phyloP scores from a whole-genome alignment of 2,797 vertebrate species.

The Amblyopsis hoosieri region DNA sequence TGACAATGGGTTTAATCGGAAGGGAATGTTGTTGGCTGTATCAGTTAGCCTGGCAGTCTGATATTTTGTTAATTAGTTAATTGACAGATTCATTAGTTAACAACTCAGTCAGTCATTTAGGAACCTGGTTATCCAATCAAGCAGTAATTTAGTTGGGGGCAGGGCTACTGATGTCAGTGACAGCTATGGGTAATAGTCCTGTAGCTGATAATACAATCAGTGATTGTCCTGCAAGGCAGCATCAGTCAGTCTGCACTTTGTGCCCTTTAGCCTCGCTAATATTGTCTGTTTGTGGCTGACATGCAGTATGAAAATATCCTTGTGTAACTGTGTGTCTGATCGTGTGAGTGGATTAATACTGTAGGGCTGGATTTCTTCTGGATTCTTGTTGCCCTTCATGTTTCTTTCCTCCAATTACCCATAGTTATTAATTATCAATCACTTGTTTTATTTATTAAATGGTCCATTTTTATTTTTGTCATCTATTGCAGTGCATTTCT shows the following conservation, averaged over 20 bases:
- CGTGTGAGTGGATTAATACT: neutral
- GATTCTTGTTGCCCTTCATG: neutral
- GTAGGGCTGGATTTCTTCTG: neutral
- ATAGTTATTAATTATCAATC: neutral
- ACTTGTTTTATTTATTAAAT: constrained; percentile 31
- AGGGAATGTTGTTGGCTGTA: neutral
- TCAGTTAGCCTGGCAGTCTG: neutral
- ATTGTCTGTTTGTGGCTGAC: neutral
- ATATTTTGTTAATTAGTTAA: neutral
- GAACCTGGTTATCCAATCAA: neutral
- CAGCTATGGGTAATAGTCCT: constrained; percentile 15
- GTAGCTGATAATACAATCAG: constrained; percentile 5
- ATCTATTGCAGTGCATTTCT: neutral
- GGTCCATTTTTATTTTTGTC: constrained; percentile 28
- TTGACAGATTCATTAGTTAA: neutral
- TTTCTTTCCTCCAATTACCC: constrained; percentile 1
- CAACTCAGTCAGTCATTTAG: neutral
- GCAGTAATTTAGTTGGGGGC: neutral
- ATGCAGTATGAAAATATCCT: neutral
- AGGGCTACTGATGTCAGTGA: neutral
- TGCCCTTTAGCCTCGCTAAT: too few species aligned
- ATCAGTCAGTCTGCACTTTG: constrained; percentile 13
- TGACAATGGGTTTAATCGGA: too few species aligned
- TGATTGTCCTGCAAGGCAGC: neutral
- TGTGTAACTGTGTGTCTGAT: neutral